Evolutionary conservation across 2,113 vertebrate species (phyloP), one percentile per base, ranked within the genome.

Genomic region (Hipposideros armiger): DNA sequence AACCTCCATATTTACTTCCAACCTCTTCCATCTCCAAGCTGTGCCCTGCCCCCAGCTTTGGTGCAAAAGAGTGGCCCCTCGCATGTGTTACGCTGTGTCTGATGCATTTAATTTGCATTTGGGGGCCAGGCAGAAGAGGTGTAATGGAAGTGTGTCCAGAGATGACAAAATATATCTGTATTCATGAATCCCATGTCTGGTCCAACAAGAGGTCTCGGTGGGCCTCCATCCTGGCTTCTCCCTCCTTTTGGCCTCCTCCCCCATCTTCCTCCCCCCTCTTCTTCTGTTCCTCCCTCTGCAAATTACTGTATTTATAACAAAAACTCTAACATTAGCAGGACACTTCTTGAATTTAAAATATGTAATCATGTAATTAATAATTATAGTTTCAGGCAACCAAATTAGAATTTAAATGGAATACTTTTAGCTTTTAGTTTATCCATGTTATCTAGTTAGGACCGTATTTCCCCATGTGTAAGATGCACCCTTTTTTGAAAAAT

Each of bases 1-100:
- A 97, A 95, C 30, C 54, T 93, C 62, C 32, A 76, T 62, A 17
- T 87, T 87, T 97, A 94, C 91, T 85, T 97, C 22, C 0, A 66
- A 32, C 52, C 72, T 80, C 90, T 95, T 80, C 28, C 30, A 16
- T 32, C 40, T 52, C 47, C 70, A 76, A 30, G 91, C 66, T 72
- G 8, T 42, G 54, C 54, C 69, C 50, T 16, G 20, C 40, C 54
- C 62, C 74, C 40, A 45, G 95, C 50, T 90, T 92, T 19, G 26
- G 66, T 47, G 77, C 77, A 64, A 52, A 26, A 42, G n/a, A 15
- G 28, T n/a, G 32, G 20, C 4, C 36, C 76, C 6, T 95, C 87
- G 30, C 2, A 5, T 62, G 70, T 84, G 94, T 60, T 69, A 66
- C 76, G 82, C 67, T 54, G n/a, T 74, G 62, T 76, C 81, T 72